These are phyloP conservation scores for Entomyzon cyanotis DNA, from an alignment of 2,113 vertebrate genomes.

Conservation along the genomic window DNA sequence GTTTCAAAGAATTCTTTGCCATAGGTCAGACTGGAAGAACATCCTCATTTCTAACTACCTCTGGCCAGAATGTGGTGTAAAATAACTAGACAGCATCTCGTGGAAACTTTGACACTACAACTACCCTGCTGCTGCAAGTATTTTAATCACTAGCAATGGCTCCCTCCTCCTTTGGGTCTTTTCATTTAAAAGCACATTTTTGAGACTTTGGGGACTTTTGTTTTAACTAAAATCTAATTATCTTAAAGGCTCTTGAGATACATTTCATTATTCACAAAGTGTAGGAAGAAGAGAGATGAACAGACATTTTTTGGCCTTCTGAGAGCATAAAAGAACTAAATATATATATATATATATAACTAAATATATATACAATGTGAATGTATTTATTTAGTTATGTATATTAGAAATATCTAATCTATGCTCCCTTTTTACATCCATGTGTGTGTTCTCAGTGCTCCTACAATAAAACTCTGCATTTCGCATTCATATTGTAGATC, in stretches of 20 bases:
- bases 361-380: neutral
- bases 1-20: neutral
- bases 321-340: neutral
- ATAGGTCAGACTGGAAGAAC: neutral
- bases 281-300: neutral
- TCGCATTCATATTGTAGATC: neutral
- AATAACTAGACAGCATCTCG: neutral
- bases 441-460: neutral
- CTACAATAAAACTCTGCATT: neutral
- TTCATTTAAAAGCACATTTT: neutral
- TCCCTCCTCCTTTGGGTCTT: neutral
- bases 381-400: neutral
- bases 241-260: neutral
- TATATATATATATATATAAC: too few relatives aligned
- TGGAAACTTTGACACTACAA: neutral
- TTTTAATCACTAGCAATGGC: neutral
- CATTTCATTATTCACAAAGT: neutral
- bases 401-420: neutral
- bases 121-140: neutral
- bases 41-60: neutral
- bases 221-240: neutral
- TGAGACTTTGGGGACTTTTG: neutral
- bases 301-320: neutral
- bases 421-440: neutral
- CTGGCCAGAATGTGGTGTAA: neutral